phyloP scores from a whole-genome alignment of 2,797 vertebrate species.

The Darevskia mixta region DNA sequence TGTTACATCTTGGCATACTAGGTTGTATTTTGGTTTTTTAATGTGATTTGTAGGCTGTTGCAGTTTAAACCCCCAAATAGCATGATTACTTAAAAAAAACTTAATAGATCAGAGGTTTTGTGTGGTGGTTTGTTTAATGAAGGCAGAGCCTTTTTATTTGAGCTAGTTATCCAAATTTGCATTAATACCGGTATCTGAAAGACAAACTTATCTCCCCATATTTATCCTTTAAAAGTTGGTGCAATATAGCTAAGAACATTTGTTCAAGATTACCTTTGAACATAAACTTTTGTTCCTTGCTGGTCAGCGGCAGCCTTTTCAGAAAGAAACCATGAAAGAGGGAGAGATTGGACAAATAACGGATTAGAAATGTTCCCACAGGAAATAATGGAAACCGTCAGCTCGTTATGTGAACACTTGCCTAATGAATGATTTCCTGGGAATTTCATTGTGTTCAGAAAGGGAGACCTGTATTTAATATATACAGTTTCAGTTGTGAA shows the following conservation, averaged over 20 bases:
- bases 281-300: not conserved
- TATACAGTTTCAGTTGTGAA: not conserved
- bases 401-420: no score
- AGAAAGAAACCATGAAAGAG: no score
- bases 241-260: no score
- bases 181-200: not conserved
- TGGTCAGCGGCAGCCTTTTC: no score
- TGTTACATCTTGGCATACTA: not conserved
- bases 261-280: not conserved
- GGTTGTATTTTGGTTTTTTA: not conserved
- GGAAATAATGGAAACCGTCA: no score
- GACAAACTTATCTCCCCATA: not conserved
- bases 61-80: not conserved
- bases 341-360: no score
- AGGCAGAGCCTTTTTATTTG: not conserved
- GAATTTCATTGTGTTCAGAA: no score
- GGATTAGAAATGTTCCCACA: no score
- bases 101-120: not conserved
- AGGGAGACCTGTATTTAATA: no score
- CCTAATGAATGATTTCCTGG: no score
- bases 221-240: not conserved
- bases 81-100: not conserved
- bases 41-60: not conserved
- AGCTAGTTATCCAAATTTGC: not conserved
- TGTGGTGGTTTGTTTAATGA: not conserved